Evolutionary conservation across 2,888 invertebrate species (phyloP), one percentile per base, ranked within the genome.

Genomic region (Folsomia manolachei): DNA sequence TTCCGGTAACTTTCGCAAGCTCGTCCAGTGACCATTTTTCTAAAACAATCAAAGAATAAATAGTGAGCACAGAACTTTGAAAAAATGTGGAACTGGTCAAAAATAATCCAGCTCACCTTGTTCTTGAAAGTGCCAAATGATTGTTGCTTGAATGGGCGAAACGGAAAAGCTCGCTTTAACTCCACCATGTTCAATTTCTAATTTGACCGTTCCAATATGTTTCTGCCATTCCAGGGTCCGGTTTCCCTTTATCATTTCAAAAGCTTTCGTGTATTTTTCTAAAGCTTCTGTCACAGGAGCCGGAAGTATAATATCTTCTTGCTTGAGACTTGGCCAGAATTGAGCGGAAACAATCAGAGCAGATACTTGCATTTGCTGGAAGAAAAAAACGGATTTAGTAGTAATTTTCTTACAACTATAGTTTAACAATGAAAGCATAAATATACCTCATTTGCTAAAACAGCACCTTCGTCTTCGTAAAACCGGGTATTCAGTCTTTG

Each of bases 291-390:
- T 90, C 63, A 97, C 89, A 82, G 89, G 87, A 27, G 88, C 88
- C 0, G 97, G 97, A 63, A 97, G 84, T 82, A 94, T 92, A 21
- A 97, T 86, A 79, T 91, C 93, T 84, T 97, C 96, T 84, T 97
- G 96, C 83, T 96, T 94, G 81, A 97, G 95, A 9, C 93, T 90
- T 0, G 98, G 98, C 98, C 98, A 99, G 86, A 97, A 99, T 83
- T 98, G 97, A 1, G 95, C 95, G 0, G 97, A 98, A n/a, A 99
- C 87, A 80, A 98, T 94, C 85, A 97, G 89, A 0, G 95, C 92
- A 79, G 90, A 90, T 27, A 92, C 88, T 25, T 89, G 88, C 76
- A 92, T 89, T 61, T 86, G 84, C 84, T 89, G 82, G 14, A 81
- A 75, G 24, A 60, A 11, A 73, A 73, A 53, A 66, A n/a, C n/a